phyloP scores from a whole-genome alignment of 2,113 vertebrate species.

The Ammodytes dubius region DNA sequence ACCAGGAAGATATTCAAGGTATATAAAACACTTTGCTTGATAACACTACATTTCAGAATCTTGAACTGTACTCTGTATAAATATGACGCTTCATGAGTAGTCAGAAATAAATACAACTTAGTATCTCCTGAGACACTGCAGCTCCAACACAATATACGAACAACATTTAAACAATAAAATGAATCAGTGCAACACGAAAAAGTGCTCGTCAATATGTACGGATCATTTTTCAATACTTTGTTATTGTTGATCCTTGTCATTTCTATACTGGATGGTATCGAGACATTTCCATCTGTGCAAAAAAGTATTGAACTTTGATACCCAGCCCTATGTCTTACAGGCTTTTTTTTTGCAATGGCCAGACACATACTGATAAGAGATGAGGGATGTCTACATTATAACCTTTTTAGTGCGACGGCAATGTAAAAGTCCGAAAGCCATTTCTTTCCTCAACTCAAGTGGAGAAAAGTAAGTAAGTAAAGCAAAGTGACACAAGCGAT shows the following conservation, averaged over 20 bases:
- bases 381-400: background rate
- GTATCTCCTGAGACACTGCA: no score
- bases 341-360: background rate
- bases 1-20: constrained; percentile 13
- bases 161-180: no score
- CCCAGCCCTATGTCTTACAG: no score
- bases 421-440: background rate
- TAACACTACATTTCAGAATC: constrained; percentile 14
- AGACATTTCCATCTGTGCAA: no score
- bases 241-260: no score
- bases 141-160: no score
- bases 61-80: background rate
- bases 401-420: background rate
- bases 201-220: no score
- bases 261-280: no score
- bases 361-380: background rate
- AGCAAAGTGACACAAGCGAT: background rate
- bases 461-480: background rate
- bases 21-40: background rate
- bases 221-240: no score
- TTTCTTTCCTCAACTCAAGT: constrained; percentile 10
- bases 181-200: no score
- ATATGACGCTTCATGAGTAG: background rate
- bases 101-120: no score
- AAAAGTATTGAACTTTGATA: no score